These are phyloP conservation scores for Aegotheles bennettii DNA, from an alignment of 2,113 vertebrate species.

Conservation along the genomic window DNA sequence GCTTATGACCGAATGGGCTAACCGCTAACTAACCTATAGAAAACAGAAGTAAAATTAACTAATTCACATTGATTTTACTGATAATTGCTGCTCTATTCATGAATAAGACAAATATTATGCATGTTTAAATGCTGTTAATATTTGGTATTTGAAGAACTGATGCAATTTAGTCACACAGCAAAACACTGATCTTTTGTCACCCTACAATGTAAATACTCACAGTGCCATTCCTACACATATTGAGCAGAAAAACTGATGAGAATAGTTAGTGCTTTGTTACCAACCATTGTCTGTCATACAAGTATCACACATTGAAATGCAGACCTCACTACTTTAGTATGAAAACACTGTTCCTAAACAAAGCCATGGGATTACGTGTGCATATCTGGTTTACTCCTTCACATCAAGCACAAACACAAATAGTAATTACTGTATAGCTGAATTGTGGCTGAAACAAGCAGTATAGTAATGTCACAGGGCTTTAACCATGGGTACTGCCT, in stretches of 20 bases:
- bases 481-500: not conserved
- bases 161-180: not conserved
- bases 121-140: not conserved
- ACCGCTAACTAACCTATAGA: no score
- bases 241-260: not conserved
- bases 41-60: not conserved
- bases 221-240: not conserved
- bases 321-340: not conserved
- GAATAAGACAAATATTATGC: not conserved
- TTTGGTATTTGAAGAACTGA: not conserved
- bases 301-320: not conserved
- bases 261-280: not conserved
- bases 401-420: not conserved
- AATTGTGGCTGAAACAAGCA: not conserved
- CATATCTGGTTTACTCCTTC: not conserved
- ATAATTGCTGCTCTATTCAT: not conserved
- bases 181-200: not conserved
- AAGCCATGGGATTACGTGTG: not conserved
- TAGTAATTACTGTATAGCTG: not conserved
- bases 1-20: not conserved
- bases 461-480: not conserved
- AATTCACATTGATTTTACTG: not conserved
- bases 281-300: not conserved
- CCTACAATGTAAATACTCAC: not conserved
- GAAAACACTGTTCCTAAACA: not conserved